A percentile compares a stretch with the other conserved stretches of the same genome.
These are phyloP conservation scores for Mesorhabditis sp. DNA, from an alignment of 2,888 invertebrate genomes.

Conservation along the genomic window DNA sequence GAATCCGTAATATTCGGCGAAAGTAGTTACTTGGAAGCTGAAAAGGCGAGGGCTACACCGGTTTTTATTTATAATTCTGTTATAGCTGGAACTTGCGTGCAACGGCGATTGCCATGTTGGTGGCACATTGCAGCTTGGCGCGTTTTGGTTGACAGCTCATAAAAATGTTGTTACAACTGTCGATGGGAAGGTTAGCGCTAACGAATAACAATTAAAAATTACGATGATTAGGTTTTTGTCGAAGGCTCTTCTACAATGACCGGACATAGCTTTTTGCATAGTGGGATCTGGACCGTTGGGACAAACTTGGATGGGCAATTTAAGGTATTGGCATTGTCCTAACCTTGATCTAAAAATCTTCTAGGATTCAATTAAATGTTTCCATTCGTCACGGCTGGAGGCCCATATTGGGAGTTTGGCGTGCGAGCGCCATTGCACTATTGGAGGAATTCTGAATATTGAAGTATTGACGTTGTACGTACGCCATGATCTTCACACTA, in stretches of 20 bases:
- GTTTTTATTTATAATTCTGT: not conserved
- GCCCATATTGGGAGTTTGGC: slow-evolving; percentile 23
- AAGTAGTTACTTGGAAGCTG: slow-evolving; percentile 35
- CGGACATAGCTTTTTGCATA: not conserved
- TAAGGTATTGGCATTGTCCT: not conserved
- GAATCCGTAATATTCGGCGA: slow-evolving; percentile 18
- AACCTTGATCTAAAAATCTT: slow-evolving; percentile 12
- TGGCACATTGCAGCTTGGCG: slow-evolving; percentile 33
- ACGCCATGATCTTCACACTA: slow-evolving; percentile 32
- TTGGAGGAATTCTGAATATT: slow-evolving; percentile 31
- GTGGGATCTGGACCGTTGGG: not conserved
- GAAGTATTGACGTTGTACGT: slow-evolving; percentile 22
- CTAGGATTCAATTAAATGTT: slow-evolving; percentile 33
- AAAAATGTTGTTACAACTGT: not conserved
- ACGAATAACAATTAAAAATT: not conserved
- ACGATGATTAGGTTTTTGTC: slow-evolving; percentile 1
- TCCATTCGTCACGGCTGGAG: slow-evolving; percentile 29
- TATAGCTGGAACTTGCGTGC: slow-evolving; percentile 24
- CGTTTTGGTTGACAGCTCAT: slow-evolving; percentile 19
- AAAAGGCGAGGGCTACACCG: slow-evolving; percentile 19
- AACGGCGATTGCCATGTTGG: slow-evolving; percentile 18
- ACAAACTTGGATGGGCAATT: not conserved
- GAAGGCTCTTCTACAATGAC: not conserved
- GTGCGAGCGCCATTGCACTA: slow-evolving; percentile 25
- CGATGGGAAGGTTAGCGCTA: not conserved